A percentile compares a stretch with the other conserved stretches of the same genome.
Conservation (phyloP, 2,113 vertebrate genomes). For the Triplophysa dalaica region DNA sequence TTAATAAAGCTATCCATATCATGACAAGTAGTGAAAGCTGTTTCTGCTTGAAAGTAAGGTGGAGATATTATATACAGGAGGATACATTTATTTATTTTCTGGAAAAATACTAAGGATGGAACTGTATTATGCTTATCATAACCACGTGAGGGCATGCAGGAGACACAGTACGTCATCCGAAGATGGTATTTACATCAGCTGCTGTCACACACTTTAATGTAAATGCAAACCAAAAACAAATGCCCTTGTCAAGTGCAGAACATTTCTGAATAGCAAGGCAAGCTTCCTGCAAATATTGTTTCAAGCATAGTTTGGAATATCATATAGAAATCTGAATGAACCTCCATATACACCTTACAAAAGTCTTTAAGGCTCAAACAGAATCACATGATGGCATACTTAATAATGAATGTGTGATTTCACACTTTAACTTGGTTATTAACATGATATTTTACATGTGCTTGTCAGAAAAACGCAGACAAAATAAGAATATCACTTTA, state of each 20-base stretch:
- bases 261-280: too few relatives aligned
- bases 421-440: too few relatives aligned
- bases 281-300: too few relatives aligned
- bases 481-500: not conserved
- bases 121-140: not conserved
- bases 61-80: constrained; percentile 9
- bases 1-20: not conserved
- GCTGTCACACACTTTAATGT: not conserved
- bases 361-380: not conserved
- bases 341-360: too few relatives aligned
- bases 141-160: not conserved
- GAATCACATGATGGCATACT: not conserved
- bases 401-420: not conserved
- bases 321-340: too few relatives aligned
- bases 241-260: too few relatives aligned
- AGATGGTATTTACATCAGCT: constrained; percentile 1
- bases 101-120: not conserved
- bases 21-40: constrained; percentile 1
- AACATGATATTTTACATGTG: not conserved
- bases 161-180: not conserved
- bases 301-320: too few relatives aligned
- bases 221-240: not conserved
- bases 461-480: not conserved
- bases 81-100: constrained; percentile 14
- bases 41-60: not conserved